Evolutionary conservation across 2,113 vertebrate species (phyloP).

Genomic region (Paradisaea rubra): DNA sequence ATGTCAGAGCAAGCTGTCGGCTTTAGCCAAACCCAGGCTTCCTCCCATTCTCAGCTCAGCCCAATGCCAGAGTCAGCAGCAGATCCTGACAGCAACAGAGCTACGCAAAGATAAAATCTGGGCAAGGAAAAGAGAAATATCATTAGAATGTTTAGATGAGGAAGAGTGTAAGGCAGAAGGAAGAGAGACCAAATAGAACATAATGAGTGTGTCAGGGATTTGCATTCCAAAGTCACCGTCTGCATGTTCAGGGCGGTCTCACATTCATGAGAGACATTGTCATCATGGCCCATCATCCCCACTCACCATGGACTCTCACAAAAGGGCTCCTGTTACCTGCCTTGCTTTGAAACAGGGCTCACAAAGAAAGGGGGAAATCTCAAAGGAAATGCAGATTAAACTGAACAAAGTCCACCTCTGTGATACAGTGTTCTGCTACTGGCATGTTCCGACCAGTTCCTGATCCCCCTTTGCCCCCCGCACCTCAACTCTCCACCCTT

Average conservation of each 20-base stretch:
- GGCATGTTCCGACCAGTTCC: conserved; percentile 32
- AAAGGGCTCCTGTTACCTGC: not conserved
- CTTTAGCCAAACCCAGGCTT: not conserved
- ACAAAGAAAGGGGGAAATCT: not conserved
- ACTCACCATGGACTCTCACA: not conserved
- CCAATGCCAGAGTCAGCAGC: not conserved
- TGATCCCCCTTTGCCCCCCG: not conserved
- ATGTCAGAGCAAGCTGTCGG: rapidly evolving
- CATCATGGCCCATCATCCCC: not conserved
- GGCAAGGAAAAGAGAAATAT: not conserved
- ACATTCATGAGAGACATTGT: not conserved
- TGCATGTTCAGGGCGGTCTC: not conserved
- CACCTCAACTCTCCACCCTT: conserved; percentile 1
- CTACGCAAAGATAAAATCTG: not conserved
- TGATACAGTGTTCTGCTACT: not conserved
- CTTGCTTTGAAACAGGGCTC: not conserved
- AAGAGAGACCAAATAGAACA: not conserved
- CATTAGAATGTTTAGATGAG: not conserved
- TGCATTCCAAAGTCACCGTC: not conserved
- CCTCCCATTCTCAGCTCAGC: not conserved
- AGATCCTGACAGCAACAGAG: not conserved
- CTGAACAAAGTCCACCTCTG: not conserved
- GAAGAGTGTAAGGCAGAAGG: not conserved
- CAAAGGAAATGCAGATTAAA: not conserved
- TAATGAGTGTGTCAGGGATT: not conserved